Percentiles rank a stretch among this genome's conserved stretches.
These are phyloP conservation scores for Notoglanidium macrostoma DNA, from an alignment of 2,797 vertebrate species.

Conservation along the genomic window DNA sequence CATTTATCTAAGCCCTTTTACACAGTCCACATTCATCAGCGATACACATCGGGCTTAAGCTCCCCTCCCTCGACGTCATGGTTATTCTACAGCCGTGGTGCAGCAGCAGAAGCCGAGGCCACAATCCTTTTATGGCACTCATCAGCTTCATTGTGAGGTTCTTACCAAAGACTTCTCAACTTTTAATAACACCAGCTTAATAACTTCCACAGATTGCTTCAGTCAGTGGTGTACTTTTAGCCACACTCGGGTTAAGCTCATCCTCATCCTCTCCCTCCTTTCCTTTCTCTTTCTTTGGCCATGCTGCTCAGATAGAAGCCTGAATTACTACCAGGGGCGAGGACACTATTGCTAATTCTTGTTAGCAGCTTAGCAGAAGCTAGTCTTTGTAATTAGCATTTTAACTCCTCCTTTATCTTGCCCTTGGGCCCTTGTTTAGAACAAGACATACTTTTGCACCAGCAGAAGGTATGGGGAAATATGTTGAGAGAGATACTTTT, in stretches of 20 bases:
- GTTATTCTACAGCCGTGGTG: slow-evolving; percentile 52
- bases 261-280: slow-evolving; percentile 54
- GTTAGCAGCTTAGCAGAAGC: slow-evolving; percentile 19
- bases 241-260: slow-evolving; percentile 66
- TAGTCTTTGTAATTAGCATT: slow-evolving; percentile 42
- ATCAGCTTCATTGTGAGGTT: slow-evolving; percentile 64
- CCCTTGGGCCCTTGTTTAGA: background rate
- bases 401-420: slow-evolving; percentile 33
- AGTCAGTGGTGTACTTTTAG: slow-evolving; percentile 67
- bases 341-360: slow-evolving; percentile 34
- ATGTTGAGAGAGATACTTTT: background rate
- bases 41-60: slow-evolving; percentile 57
- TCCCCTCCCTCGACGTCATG: slow-evolving; percentile 43
- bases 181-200: slow-evolving; percentile 77
- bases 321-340: slow-evolving; percentile 27
- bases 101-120: slow-evolving; percentile 34
- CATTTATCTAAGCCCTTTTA: slow-evolving; percentile 72
- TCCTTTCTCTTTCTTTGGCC: slow-evolving; percentile 4
- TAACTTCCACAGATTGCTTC: slow-evolving; percentile 72
- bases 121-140: slow-evolving; percentile 53
- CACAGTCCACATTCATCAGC: slow-evolving; percentile 57
- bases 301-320: slow-evolving; percentile 32
- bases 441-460: background rate
- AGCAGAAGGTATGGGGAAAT: background rate
- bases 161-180: slow-evolving; percentile 69